Evolutionary conservation across 1,140 invertebrate species (phyloP), one percentile per base, ranked within the genome.

Genomic region (Megathymus violae): DNA sequence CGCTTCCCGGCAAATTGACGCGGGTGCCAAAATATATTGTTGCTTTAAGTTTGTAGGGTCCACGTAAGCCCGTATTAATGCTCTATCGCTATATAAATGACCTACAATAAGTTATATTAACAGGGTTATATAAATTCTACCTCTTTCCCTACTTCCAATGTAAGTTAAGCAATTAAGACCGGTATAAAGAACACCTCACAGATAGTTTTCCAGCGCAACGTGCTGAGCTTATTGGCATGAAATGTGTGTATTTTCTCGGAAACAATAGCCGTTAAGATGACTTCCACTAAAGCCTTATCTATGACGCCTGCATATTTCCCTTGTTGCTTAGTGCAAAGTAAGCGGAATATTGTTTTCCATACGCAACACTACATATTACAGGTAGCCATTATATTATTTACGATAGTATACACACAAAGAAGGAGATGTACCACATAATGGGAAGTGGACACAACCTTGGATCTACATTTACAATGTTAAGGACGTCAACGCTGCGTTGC

Each of bases 331-430:
- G 75, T 61, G 78, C 81, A 87, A 86, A 83, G 80, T 82, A 78
- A 78, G 75, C 79, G 80, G 71, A 76, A 89, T 85, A 89, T 85
- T 82, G 80, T 76, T 78, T 82, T 77, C 73, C 66, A 74, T 79
- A 76, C 69, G 73, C 51, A 70, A 69, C 62, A 71, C 62, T 36
- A n/a, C n/a, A n/a, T n/a, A 27, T 54, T 62, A 56, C 43, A 62
- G 17, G 52, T 10, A 67, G 58, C 36, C 17, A 56, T 58, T 36
- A 40, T 56, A 52, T 31, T 56, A 34, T 66, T 66, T 61, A 56
- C 38, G 61, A 22, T 16, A 34, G n/a, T n/a, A n/a, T n/a, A n/a
- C n/a, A n/a, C n/a, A n/a, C n/a, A n/a, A n/a, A n/a, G n/a, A n/a
- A n/a, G n/a, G n/a, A n/a, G n/a, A n/a, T n/a, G n/a, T n/a, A n/a